These are phyloP conservation scores for Lacerta bilineata DNA, from an alignment of 2,797 vertebrate species.

Conservation along the genomic window DNA sequence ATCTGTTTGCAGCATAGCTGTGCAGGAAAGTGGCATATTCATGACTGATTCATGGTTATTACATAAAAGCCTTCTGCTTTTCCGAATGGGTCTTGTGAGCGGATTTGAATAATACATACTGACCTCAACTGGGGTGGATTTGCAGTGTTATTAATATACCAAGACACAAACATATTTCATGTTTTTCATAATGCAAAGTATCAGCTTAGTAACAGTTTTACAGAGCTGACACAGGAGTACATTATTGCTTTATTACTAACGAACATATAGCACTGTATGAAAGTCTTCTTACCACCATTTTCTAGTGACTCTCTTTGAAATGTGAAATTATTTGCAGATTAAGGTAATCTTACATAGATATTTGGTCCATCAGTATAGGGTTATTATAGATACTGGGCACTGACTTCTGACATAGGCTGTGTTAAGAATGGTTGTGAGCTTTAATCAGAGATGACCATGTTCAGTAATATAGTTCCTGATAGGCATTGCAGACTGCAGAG, in stretches of 20 bases:
- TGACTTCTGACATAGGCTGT: background rate
- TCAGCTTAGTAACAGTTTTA: slow-evolving; percentile 51
- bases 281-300: background rate
- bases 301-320: slow-evolving; percentile 52
- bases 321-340: slow-evolving; percentile 59
- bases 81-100: slow-evolving; percentile 40
- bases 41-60: slow-evolving; percentile 36
- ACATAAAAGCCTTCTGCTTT: slow-evolving; percentile 36
- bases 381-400: background rate
- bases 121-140: slow-evolving; percentile 47
- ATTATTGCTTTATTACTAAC: slow-evolving; percentile 25
- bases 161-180: slow-evolving; percentile 37
- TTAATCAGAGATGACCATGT: slow-evolving; percentile 4
- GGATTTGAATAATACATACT: slow-evolving; percentile 48
- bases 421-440: background rate
- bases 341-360: slow-evolving; percentile 66
- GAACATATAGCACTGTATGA: slow-evolving; percentile 50
- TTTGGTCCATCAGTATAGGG: slow-evolving; percentile 27
- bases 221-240: slow-evolving; percentile 41
- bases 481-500: background rate
- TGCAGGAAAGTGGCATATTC: slow-evolving; percentile 38
- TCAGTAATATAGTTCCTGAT: background rate
- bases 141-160: slow-evolving; percentile 46
- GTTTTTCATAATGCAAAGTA: slow-evolving; percentile 13
- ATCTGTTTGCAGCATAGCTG: background rate